A percentile compares a stretch with the other conserved stretches of the same genome.
These are phyloP conservation scores for Montipora sp. DNA, from an alignment of 64 coral and sea anemone genomes.

Conservation along the genomic window DNA sequence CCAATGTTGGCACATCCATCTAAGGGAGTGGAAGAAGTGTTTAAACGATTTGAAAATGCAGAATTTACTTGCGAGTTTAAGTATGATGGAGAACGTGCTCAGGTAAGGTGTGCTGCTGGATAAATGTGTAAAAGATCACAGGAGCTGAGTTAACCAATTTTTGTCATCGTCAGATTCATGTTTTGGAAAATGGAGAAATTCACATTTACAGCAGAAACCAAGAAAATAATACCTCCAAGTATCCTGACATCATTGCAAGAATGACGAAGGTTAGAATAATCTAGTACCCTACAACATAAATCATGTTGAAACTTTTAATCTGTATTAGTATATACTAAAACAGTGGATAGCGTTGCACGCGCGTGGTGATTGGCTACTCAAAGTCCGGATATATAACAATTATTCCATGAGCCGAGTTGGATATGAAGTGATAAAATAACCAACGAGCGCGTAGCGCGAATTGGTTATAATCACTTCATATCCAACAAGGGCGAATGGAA, in stretches of 20 bases:
- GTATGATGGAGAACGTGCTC: conserved; percentile 96
- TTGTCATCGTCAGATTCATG: conserved; percentile 78
- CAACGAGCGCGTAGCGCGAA: too few relatives aligned
- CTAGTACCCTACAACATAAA: background rate
- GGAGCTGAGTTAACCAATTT: background rate
- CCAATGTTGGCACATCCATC: conserved; percentile 97
- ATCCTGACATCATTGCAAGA: conserved; percentile 95
- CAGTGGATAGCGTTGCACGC: too few relatives aligned
- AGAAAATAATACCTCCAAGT: conserved; percentile 98
- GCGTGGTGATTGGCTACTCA: too few relatives aligned
- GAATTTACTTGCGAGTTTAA: conserved; percentile 97
- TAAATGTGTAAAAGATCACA: background rate
- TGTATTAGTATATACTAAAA: too few relatives aligned
- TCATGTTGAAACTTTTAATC: too few relatives aligned
- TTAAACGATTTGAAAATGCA: conserved; percentile 96
- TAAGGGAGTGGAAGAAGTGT: conserved; percentile 86
- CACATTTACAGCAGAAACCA: conserved; percentile 96
- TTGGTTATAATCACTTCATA: too few relatives aligned
- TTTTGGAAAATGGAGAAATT: conserved; percentile 83
- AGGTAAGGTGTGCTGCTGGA: conserved; percentile 57
- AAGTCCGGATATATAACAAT: too few relatives aligned
- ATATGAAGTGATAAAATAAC: too few relatives aligned
- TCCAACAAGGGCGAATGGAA: too few relatives aligned
- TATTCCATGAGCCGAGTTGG: too few relatives aligned
- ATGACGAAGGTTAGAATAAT: conserved; percentile 81